phyloP scores from a whole-genome alignment of 2,797 vertebrate genomes.

The Tapirus indicus region DNA sequence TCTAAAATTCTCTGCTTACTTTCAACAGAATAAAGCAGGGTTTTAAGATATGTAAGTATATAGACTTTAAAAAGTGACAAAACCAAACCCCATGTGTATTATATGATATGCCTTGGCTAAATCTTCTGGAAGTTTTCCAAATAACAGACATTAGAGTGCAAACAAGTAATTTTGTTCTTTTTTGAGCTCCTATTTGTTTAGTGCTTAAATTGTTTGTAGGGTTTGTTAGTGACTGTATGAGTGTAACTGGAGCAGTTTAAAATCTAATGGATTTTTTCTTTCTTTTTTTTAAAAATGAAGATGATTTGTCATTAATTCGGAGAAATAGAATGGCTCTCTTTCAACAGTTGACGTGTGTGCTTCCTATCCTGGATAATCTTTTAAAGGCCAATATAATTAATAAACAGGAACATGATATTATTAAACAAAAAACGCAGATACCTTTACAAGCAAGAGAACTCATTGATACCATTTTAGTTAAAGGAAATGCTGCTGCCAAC shows the following conservation, averaged over 20 bases:
- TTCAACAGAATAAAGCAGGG: conserved; percentile 10
- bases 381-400: conserved; percentile 93
- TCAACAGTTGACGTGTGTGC: conserved; percentile 94
- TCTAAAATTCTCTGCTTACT: conserved; percentile 31
- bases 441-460: conserved; percentile 95
- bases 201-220: neutral
- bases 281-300: conserved; percentile 86
- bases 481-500: conserved; percentile 95
- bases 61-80: neutral
- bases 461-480: conserved; percentile 95
- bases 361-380: conserved; percentile 94
- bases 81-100: neutral
- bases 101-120: neutral
- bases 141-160: neutral
- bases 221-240: neutral
- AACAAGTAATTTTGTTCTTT: neutral
- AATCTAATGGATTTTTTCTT: conserved; percentile 56
- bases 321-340: conserved; percentile 95
- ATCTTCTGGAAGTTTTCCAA: neutral
- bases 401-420: conserved; percentile 92
- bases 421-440: conserved; percentile 94
- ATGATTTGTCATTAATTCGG: conserved; percentile 96
- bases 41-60: neutral
- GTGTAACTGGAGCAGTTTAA: neutral
- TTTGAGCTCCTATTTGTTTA: neutral